A percentile compares a stretch with the other conserved stretches of the same genome.
These are phyloP conservation scores for Ptychadena robeensis DNA, from an alignment of 2,797 vertebrate species.

Conservation along the genomic window DNA sequence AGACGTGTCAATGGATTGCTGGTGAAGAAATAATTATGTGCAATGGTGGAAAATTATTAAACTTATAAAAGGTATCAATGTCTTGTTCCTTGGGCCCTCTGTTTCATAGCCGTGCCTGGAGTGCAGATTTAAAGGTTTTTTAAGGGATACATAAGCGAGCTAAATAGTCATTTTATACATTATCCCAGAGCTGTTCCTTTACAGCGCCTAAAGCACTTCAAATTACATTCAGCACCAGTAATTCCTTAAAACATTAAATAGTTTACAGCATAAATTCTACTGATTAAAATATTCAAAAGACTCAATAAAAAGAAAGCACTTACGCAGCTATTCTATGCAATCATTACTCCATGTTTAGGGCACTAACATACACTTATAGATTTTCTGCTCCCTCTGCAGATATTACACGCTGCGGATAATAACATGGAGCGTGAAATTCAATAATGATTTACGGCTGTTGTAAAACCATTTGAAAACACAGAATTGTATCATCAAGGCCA, in stretches of 20 bases:
- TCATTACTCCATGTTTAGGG: constrained; percentile 12
- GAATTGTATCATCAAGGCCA: background rate
- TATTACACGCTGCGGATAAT: constrained; percentile 28
- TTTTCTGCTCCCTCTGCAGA: constrained; percentile 45
- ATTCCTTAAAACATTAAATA: constrained; percentile 7
- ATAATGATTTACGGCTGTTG: constrained; percentile 24
- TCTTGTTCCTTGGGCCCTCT: background rate
- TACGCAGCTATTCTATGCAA: constrained; percentile 2
- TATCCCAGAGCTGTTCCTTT: background rate
- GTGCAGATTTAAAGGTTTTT: background rate
- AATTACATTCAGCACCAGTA: background rate
- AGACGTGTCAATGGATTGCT: no score
- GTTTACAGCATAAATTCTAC: constrained; percentile 17
- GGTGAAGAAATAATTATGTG: no score
- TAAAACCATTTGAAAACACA: background rate
- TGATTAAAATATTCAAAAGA: constrained; percentile 14
- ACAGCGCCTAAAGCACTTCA: background rate
- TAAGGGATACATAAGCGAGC: no score
- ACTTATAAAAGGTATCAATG: no score
- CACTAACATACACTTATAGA: constrained; percentile 27
- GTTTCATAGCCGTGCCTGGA: background rate
- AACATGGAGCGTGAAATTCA: constrained; percentile 14
- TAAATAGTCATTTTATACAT: background rate
- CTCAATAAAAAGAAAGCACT: background rate
- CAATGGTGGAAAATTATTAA: no score